These are phyloP conservation scores for Hoplodrina blanda DNA, from an alignment of 2,888 invertebrate genomes.

Conservation along the genomic window DNA sequence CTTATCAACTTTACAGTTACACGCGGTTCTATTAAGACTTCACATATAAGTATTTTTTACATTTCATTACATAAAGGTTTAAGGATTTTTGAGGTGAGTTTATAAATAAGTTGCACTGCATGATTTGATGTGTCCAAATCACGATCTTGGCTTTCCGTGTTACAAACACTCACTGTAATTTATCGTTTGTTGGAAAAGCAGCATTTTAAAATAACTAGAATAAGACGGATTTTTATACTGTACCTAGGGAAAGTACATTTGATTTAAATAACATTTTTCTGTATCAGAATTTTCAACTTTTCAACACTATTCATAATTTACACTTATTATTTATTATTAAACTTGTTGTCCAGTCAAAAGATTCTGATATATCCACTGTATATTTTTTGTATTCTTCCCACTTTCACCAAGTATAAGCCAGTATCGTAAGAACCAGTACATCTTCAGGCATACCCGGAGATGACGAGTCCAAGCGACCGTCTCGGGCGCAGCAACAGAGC, in stretches of 20 bases:
- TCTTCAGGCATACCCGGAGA: constrained; percentile 92
- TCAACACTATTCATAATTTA: neutral
- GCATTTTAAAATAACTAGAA: constrained; percentile 28
- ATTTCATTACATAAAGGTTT: constrained; percentile 50
- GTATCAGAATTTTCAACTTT: constrained; percentile 6
- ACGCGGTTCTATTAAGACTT: constrained; percentile 37
- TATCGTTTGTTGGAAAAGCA: constrained; percentile 26
- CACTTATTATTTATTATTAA: neutral
- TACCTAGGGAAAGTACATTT: neutral
- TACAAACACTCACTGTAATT: constrained; percentile 50
- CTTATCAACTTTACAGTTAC: constrained; percentile 50
- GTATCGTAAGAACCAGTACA: constrained; percentile 32
- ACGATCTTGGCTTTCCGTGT: constrained; percentile 61
- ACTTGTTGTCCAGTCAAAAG: neutral
- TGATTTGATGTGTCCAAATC: constrained; percentile 63
- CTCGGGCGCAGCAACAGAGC: constrained; percentile 96
- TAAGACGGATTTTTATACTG: constrained; percentile 12
- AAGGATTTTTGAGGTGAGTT: constrained; percentile 64
- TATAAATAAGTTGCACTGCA: constrained; percentile 69
- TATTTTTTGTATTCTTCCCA: neutral
- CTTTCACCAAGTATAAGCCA: neutral
- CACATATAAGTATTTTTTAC: constrained; percentile 47
- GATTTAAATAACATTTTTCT: neutral
- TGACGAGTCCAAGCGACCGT: constrained; percentile 96
- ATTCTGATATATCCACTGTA: constrained; percentile 1